Base-by-base conservation (phyloP, 2,888 invertebrate genomes). In the Cataglyphis cursor region DNA sequence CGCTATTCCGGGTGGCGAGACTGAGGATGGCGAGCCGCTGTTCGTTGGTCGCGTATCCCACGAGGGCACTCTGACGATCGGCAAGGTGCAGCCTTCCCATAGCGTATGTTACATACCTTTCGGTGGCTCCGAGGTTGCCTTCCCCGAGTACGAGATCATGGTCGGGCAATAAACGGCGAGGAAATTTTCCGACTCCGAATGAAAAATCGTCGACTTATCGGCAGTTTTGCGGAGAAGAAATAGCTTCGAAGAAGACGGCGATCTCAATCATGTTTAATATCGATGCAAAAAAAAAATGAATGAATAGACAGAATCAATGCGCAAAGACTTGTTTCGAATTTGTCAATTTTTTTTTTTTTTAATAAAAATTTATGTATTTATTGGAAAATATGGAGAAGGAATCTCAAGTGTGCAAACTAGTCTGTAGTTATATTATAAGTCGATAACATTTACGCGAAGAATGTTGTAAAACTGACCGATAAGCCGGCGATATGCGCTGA, bases 71-170 rank as follows among this genome's bases (percentile, higher is more conserved):
- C 88, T 97, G 66, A 97, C 97, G 35, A 96, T 97, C 38, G 98
- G 98, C 92, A 98, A 98, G 95, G 97, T 98, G 1, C 98, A 98
- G 91, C 97, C 97, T 54, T 97, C 97, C 10, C 98, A 98, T 93
- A 97, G 96, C 38, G 97, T 97, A 76, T 97, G 97, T 94, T 98
- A 98, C 96, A 97, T 98, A 95, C 96, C 98, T 18, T 98, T 96
- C 93, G 98, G 95, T 0, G 98, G 98, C 62, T 96, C 97, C 91
- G 98, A 98, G 94, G 94, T 98, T 81, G 96, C 97, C 70, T 97
- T 97, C 96, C 96, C 96, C n/a, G 97, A 98, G 73, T 98, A 97
- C 93, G 98, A 98, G 95, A 95, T 98, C 90, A 96, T 98, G 83
- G 95, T 96, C 83, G 94, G 94, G 85, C 95, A 95, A 92, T 94